phyloP scores from a whole-genome alignment of 2,888 invertebrate genomes.

The Limnephilus rhombicus region DNA sequence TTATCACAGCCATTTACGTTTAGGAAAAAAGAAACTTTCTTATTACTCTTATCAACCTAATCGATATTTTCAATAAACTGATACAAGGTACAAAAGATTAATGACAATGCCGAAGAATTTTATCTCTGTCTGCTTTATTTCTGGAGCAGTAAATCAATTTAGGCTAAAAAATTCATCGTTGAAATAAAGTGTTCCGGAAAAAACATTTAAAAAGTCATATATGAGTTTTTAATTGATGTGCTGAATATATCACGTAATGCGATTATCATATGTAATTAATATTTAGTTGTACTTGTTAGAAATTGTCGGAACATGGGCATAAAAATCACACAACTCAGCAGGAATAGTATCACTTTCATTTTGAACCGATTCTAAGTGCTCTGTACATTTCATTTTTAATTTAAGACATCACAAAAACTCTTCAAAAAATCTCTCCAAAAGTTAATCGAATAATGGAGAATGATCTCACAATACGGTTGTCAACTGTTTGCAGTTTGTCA shows the following conservation, averaged over 20 bases:
- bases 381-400: too few relatives aligned
- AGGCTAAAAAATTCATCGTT: not conserved
- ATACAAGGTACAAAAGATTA: not conserved
- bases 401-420: too few relatives aligned
- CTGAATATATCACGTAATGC: not conserved
- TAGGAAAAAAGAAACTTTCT: not conserved
- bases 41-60: not conserved
- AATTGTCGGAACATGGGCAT: too few relatives aligned
- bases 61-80: not conserved
- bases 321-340: too few relatives aligned
- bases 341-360: too few relatives aligned
- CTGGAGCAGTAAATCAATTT: not conserved
- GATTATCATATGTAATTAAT: too few relatives aligned
- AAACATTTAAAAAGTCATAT: not conserved
- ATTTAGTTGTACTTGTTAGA: too few relatives aligned
- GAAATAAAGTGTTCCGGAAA: not conserved
- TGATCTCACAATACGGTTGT: too few relatives aligned
- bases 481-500: too few relatives aligned
- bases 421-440: too few relatives aligned
- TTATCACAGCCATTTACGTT: not conserved
- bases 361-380: too few relatives aligned
- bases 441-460: too few relatives aligned
- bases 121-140: not conserved
- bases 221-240: not conserved
- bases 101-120: not conserved